phyloP scores from a whole-genome alignment of 2,797 vertebrate genomes.

The Tapirus indicus region DNA sequence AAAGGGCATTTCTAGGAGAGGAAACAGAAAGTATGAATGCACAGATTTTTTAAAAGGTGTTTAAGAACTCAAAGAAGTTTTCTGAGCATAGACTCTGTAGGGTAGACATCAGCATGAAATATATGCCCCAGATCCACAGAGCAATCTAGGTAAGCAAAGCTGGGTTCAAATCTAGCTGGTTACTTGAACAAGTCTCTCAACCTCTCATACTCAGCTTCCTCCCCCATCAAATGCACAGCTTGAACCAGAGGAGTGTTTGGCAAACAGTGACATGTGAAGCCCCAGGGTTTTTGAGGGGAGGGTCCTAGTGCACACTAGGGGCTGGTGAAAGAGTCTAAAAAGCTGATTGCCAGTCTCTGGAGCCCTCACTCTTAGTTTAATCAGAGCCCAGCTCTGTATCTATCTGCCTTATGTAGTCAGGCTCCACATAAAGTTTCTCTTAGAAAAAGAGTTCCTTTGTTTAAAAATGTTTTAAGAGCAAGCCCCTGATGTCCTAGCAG shows the following conservation, averaged over 20 bases:
- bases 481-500: too few species aligned
- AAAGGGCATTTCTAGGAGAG: neutral
- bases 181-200: neutral
- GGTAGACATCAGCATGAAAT: neutral
- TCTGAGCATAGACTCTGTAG: neutral
- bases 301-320: neutral
- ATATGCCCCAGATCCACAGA: neutral
- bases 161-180: neutral
- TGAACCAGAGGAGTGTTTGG: neutral
- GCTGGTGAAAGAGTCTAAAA: neutral
- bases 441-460: neutral
- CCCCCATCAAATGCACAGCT: neutral
- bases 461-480: neutral
- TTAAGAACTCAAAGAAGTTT: neutral
- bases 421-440: neutral
- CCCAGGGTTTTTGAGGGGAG: neutral
- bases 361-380: neutral
- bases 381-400: neutral
- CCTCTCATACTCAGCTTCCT: neutral
- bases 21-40: neutral
- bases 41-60: neutral
- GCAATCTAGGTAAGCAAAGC: neutral
- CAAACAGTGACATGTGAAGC: neutral
- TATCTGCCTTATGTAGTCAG: neutral
- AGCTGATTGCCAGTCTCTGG: neutral